Evolutionary conservation across 2,113 vertebrate species (phyloP).

Genomic region (Suricata suricatta): DNA sequence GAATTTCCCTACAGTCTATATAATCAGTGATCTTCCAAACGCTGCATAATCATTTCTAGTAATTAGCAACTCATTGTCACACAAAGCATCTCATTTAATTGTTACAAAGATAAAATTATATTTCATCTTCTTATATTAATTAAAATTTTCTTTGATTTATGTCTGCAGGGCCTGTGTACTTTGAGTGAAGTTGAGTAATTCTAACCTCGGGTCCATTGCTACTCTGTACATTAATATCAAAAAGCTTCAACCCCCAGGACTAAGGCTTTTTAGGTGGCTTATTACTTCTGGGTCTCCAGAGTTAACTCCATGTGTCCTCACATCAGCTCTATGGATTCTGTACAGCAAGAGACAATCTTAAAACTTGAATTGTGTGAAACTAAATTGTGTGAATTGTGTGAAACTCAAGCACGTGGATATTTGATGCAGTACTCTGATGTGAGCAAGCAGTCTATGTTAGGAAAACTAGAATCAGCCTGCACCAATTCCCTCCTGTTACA

Average conservation of each 20-base stretch:
- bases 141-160: slow-evolving; percentile 37
- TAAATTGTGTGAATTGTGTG: not conserved
- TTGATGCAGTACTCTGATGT: not conserved
- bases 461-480: not conserved
- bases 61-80: not conserved
- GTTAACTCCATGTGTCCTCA: slow-evolving; percentile 25
- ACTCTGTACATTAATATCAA: not conserved
- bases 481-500: slow-evolving; percentile 14
- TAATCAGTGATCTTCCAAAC: not conserved
- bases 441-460: not conserved
- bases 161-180: not conserved
- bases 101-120: slow-evolving; percentile 33
- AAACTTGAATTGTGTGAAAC: slow-evolving; percentile 22
- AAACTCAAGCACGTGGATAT: not conserved
- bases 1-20: not conserved
- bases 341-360: slow-evolving; percentile 17
- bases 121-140: not conserved
- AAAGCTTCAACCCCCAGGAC: slow-evolving; percentile 1
- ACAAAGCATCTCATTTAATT: not conserved
- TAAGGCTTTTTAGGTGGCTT: slow-evolving; percentile 5
- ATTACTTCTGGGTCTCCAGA: slow-evolving; percentile 13
- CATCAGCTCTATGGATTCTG: not conserved
- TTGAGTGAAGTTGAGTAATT: slow-evolving; percentile 31
- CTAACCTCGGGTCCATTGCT: not conserved
- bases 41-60: not conserved